phyloP scores from a whole-genome alignment of 2,888 invertebrate species.

The Tenthredo livida region DNA sequence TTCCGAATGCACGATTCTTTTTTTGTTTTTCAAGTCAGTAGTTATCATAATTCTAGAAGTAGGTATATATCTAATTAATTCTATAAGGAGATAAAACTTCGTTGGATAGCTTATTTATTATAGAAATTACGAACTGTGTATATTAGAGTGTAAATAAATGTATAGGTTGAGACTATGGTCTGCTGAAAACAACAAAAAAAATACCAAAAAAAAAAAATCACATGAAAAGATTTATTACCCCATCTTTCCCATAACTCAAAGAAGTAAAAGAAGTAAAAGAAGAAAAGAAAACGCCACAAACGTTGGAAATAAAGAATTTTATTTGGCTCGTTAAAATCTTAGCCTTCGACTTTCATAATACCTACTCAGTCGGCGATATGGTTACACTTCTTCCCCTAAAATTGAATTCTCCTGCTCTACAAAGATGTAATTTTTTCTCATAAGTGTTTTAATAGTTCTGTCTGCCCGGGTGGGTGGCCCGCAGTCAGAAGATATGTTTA shows the following conservation, averaged over 20 bases:
- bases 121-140: constrained; percentile 69
- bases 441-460: constrained; percentile 74
- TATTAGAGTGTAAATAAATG: constrained; percentile 77
- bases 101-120: constrained; percentile 50
- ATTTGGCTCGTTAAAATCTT: constrained; percentile 39
- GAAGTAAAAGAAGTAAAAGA: constrained; percentile 38
- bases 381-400: constrained; percentile 58
- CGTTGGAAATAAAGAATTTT: constrained; percentile 48
- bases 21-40: not conserved
- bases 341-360: constrained; percentile 14
- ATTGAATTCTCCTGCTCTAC: constrained; percentile 51
- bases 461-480: constrained; percentile 72
- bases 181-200: constrained; percentile 16
- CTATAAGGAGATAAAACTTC: not conserved
- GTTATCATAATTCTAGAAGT: constrained; percentile 30
- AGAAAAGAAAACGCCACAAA: constrained; percentile 50
- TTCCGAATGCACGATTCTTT: constrained; percentile 17
- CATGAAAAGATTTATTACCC: constrained; percentile 32
- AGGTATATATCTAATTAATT: constrained; percentile 1
- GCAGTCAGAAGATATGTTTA: constrained; percentile 76
- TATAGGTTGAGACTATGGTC: constrained; percentile 66
- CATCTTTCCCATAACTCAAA: constrained; percentile 42
- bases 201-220: not conserved
- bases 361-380: constrained; percentile 19
- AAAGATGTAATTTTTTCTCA: constrained; percentile 69